Conservation (phyloP, 1,140 invertebrate species). For the Polypedilum pembai region DNA sequence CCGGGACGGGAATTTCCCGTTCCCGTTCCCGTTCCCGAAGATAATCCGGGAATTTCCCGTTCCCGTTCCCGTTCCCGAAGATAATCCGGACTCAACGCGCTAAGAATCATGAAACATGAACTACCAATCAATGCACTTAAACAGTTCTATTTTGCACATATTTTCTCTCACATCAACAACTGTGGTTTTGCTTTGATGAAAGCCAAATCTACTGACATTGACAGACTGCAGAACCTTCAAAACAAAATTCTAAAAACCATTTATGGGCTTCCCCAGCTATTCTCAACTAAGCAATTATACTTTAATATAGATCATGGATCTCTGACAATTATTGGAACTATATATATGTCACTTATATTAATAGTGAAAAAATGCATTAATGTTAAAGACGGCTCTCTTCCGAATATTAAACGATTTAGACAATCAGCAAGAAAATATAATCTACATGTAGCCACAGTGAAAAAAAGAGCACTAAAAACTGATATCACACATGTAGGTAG, state of each 20-base stretch:
- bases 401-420: background rate
- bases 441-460: background rate
- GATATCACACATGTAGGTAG: background rate
- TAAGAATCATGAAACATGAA: background rate
- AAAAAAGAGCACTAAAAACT: background rate
- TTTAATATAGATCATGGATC: background rate
- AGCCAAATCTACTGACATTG: background rate
- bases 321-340: background rate
- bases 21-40: too few relatives aligned
- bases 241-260: background rate
- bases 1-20: too few relatives aligned
- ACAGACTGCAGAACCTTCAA: background rate
- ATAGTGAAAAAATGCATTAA: background rate
- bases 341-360: background rate
- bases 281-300: background rate
- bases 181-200: background rate
- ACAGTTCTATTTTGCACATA: background rate
- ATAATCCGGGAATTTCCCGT: too few relatives aligned
- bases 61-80: too few relatives aligned
- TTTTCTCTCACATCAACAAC: background rate
- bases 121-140: background rate
- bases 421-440: background rate
- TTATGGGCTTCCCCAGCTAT: background rate
- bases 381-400: background rate
- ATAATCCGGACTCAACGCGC: too few relatives aligned